These are phyloP conservation scores for Hybognathus amarus DNA, from an alignment of 2,797 vertebrate genomes.

Conservation along the genomic window DNA sequence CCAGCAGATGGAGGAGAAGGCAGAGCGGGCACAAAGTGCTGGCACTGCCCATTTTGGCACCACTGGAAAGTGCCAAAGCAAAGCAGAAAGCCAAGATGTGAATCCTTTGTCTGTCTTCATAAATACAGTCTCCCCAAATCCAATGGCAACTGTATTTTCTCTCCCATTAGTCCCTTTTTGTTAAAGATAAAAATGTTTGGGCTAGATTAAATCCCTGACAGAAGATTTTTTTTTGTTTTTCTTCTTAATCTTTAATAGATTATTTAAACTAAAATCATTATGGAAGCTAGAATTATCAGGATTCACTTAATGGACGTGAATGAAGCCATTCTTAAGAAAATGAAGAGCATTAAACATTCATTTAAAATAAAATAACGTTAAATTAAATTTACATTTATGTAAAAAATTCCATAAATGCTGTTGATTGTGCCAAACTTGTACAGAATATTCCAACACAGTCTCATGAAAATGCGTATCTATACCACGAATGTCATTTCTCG, in stretches of 20 bases:
- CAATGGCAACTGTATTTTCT: constrained; percentile 53
- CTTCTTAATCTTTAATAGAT: no score
- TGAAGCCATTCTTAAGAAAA: background rate
- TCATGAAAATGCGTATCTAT: no score
- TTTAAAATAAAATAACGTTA: no score
- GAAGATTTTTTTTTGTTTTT: background rate
- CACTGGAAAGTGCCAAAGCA: constrained; percentile 62
- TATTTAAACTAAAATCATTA: background rate
- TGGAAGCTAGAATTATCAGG: background rate
- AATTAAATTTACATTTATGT: background rate
- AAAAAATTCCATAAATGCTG: background rate
- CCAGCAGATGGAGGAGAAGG: constrained; percentile 65
- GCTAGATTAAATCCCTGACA: background rate
- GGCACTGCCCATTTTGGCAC: constrained; percentile 57
- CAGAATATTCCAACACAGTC: background rate
- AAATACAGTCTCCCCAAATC: constrained; percentile 51
- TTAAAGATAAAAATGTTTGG: constrained; percentile 27
- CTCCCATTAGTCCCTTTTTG: constrained; percentile 41
- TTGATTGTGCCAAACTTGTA: background rate
- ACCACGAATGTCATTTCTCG: no score
- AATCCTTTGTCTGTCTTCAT: constrained; percentile 64
- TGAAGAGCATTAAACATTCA: no score
- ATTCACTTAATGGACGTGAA: background rate
- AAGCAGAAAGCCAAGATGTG: constrained; percentile 64
- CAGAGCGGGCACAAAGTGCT: constrained; percentile 54